Conservation (phyloP, 2,113 vertebrate genomes). For the Thinocorus orbignyianus region DNA sequence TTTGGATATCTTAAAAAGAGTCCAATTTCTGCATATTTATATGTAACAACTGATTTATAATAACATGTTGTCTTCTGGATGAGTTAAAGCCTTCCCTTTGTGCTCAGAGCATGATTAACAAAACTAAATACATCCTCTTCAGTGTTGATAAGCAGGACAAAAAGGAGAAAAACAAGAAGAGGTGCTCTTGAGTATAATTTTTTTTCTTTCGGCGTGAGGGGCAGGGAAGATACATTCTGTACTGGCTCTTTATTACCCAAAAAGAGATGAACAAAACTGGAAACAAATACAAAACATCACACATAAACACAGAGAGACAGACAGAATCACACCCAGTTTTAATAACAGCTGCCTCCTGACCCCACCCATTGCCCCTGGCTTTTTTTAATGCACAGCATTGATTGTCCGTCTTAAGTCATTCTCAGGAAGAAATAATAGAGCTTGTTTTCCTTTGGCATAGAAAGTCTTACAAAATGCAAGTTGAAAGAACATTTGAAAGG, state of each 20-base stretch:
- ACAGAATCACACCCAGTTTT: not conserved
- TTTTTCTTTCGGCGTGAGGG: not conserved
- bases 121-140: not conserved
- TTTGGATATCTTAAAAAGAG: not conserved
- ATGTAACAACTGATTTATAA: not conserved
- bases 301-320: not conserved
- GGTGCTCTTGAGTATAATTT: not conserved
- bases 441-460: not conserved
- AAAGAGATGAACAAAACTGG: not conserved
- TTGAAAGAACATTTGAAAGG: not conserved
- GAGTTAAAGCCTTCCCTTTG: not conserved
- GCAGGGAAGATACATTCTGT: not conserved
- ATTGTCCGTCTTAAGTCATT: not conserved
- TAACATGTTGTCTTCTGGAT: not conserved
- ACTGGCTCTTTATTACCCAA: fast-evolving
- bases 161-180: not conserved
- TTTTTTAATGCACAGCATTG: not conserved
- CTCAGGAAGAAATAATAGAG: not conserved
- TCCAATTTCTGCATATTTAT: not conserved
- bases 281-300: not conserved
- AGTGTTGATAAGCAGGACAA: not conserved
- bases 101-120: not conserved
- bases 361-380: not conserved
- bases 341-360: not conserved
- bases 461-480: not conserved